These are phyloP conservation scores for Catonia carolina DNA, from an alignment of 2,888 invertebrate genomes.

Conservation along the genomic window DNA sequence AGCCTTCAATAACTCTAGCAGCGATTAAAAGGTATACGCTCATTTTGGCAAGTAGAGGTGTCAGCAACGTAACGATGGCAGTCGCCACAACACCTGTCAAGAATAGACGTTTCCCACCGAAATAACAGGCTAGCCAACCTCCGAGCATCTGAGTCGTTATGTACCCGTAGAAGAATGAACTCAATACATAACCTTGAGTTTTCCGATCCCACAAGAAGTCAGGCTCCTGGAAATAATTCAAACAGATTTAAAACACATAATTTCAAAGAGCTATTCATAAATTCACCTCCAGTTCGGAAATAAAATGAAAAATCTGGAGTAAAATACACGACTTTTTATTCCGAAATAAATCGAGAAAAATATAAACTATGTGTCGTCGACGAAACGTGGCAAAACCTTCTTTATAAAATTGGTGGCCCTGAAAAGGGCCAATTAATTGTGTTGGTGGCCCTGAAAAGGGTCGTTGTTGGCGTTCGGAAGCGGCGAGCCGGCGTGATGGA, in stretches of 20 bases:
- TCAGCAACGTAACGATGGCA: slow-evolving; percentile 44
- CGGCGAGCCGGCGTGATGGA: too few relatives aligned
- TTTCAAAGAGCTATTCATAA: background rate
- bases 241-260: background rate
- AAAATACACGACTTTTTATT: background rate
- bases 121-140: slow-evolving; percentile 45
- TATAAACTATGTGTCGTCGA: too few relatives aligned
- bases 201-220: slow-evolving; percentile 42
- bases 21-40: slow-evolving; percentile 40
- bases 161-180: slow-evolving; percentile 47
- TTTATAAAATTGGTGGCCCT: too few relatives aligned
- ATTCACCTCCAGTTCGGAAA: background rate
- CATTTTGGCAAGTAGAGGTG: slow-evolving; percentile 42
- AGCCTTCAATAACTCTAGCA: slow-evolving; percentile 43
- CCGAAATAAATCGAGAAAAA: too few relatives aligned
- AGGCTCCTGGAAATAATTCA: slow-evolving; percentile 30
- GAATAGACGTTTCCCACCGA: slow-evolving; percentile 48
- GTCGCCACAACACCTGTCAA: slow-evolving; percentile 41
- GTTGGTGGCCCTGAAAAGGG: too few relatives aligned
- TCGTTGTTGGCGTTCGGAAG: too few relatives aligned
- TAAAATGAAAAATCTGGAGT: background rate
- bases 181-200: slow-evolving; percentile 42
- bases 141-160: slow-evolving; percentile 45
- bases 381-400: too few relatives aligned
- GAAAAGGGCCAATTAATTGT: too few relatives aligned